Conservation (phyloP, 2,797 vertebrate species). For the Helarctos malayanus region DNA sequence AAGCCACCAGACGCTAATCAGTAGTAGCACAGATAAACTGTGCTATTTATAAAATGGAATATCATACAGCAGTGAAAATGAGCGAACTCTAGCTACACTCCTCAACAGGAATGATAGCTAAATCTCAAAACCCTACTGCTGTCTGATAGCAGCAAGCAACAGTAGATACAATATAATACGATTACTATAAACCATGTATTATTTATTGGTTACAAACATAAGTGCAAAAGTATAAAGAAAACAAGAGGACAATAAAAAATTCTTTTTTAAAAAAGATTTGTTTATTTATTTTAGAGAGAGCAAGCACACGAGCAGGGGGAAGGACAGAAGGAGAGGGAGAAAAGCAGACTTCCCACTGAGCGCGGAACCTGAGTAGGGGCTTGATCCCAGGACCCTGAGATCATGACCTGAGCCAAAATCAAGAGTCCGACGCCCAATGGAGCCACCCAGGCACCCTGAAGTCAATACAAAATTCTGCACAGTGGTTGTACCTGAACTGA, state of each 20-base stretch:
- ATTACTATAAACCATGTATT: not conserved
- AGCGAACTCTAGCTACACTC: not conserved
- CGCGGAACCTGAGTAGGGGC: not conserved
- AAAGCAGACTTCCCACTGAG: not conserved
- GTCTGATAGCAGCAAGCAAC: slow-evolving; percentile 1
- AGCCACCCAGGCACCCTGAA: not conserved
- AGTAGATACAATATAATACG: not conserved
- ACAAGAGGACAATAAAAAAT: not conserved
- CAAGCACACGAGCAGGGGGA: not conserved
- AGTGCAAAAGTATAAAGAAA: slow-evolving; percentile 1
- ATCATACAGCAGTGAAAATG: not conserved
- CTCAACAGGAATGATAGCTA: not conserved
- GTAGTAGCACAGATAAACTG: not conserved
- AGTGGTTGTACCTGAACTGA: not conserved
- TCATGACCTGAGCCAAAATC: not conserved
- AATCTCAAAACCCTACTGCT: not conserved
- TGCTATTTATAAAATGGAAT: slow-evolving; percentile 1
- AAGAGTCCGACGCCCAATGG: not conserved
- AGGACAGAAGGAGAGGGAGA: not conserved
- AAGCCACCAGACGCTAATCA: not conserved
- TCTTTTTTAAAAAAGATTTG: not conserved
- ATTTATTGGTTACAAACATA: slow-evolving; percentile 3
- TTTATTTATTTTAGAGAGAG: not conserved
- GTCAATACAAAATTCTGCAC: not conserved
- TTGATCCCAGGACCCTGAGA: not conserved